phyloP scores from a whole-genome alignment of 2,797 vertebrate genomes.

The Antennarius maculatus region DNA sequence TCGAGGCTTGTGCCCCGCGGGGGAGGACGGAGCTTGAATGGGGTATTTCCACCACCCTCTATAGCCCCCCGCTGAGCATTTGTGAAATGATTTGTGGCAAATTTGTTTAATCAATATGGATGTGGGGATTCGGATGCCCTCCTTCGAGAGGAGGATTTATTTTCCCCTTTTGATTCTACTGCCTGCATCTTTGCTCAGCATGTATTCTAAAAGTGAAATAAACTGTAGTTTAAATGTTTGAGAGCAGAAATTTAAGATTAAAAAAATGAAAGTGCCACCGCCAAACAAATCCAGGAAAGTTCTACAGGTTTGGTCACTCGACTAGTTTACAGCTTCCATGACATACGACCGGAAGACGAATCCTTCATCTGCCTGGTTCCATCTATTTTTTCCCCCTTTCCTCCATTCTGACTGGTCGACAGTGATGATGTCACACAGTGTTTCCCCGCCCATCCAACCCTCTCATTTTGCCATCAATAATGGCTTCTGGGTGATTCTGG shows the following conservation, averaged over 20 bases:
- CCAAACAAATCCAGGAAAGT: conserved; percentile 36
- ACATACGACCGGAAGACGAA: neutral
- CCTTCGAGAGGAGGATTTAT: conserved; percentile 57
- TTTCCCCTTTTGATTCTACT: conserved; percentile 19
- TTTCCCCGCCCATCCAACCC: no score
- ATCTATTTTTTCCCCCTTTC: no score
- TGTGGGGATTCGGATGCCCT: conserved; percentile 80
- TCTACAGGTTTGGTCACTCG: conserved; percentile 33
- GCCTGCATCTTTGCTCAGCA: conserved; percentile 45
- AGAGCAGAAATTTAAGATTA: neutral
- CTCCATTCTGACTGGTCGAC: neutral
- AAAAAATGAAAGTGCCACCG: no score
- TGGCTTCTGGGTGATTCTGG: no score
- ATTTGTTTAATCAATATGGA: conserved; percentile 99
- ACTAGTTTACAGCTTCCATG: conserved; percentile 14
- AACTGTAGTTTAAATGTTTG: conserved; percentile 8
- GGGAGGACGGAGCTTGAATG: conserved; percentile 88
- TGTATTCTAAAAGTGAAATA: neutral
- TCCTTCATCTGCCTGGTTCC: neutral
- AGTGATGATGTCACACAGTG: no score
- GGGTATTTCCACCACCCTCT: conserved; percentile 87
- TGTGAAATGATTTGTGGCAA: conserved; percentile 99
- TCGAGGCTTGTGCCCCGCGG: conserved; percentile 81
- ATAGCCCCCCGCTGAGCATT: conserved; percentile 92
- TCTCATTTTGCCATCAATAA: no score